Conservation (phyloP, 1,140 invertebrate species). For the Drosophila miranda region DNA sequence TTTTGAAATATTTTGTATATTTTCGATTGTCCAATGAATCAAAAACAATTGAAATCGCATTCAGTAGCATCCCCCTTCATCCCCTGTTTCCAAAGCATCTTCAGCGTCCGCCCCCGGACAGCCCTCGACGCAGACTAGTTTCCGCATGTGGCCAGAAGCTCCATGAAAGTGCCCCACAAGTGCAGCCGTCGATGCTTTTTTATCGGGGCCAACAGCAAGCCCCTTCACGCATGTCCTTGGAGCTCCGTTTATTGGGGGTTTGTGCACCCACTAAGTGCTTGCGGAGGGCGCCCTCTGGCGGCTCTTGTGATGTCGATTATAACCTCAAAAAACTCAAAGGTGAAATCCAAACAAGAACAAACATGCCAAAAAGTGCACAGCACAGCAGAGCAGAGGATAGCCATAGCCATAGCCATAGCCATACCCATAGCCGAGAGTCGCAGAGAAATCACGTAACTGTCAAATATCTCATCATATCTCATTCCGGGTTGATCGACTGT, state of each 20-base stretch:
- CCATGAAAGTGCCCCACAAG: slow-evolving; percentile 46
- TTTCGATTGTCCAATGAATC: too few relatives aligned
- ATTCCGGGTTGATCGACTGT: slow-evolving; percentile 79
- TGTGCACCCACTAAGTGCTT: slow-evolving; percentile 60
- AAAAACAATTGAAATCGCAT: too few relatives aligned
- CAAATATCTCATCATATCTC: slow-evolving; percentile 78
- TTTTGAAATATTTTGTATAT: too few relatives aligned
- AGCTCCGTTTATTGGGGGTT: slow-evolving; percentile 45
- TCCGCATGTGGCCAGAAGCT: slow-evolving; percentile 26
- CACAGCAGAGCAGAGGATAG: too few relatives aligned
- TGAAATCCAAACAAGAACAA: slow-evolving; percentile 27
- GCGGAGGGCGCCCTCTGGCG: slow-evolving; percentile 57
- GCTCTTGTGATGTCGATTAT: slow-evolving; percentile 12
- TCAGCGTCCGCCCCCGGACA: slow-evolving; percentile 39
- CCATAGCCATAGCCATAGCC: too few relatives aligned
- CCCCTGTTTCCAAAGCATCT: slow-evolving; percentile 1
- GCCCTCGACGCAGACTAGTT: slow-evolving; percentile 41
- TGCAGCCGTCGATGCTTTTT: slow-evolving; percentile 30
- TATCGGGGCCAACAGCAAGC: slow-evolving; percentile 21
- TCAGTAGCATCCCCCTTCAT: not conserved
- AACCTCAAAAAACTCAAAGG: slow-evolving; percentile 12
- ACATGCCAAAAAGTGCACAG: slow-evolving; percentile 23
- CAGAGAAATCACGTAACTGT: slow-evolving; percentile 80
- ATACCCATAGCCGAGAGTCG: too few relatives aligned
- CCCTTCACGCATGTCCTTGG: slow-evolving; percentile 68